Percentiles rank a stretch among this genome's conserved stretches.
phyloP scores from a whole-genome alignment of 2,113 vertebrate species.

The Archilochus colubris region DNA sequence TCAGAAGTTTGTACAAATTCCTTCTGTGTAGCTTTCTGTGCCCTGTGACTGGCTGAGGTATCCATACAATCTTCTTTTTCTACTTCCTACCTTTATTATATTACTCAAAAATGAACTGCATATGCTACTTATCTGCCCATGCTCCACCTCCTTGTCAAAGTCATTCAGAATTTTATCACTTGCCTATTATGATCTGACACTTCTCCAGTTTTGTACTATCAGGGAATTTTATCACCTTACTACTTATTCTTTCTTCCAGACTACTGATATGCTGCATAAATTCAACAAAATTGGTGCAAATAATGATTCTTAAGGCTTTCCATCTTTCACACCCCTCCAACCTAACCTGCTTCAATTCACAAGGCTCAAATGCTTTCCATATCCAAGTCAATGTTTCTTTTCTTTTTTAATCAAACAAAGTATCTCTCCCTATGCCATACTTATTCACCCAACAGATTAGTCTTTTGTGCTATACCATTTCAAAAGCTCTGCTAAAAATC shows the following conservation, averaged over 20 bases:
- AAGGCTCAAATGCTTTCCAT: not conserved
- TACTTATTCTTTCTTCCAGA: constrained; percentile 19
- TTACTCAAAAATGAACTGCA: constrained; percentile 1
- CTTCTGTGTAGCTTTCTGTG: not conserved
- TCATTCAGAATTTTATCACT: constrained; percentile 37
- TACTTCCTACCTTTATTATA: not conserved
- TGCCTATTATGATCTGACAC: constrained; percentile 23
- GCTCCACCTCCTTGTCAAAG: constrained; percentile 45
- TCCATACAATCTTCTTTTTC: not conserved
- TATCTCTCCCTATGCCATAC: constrained; percentile 6
- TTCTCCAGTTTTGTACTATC: constrained; percentile 10
- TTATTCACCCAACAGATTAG: constrained; percentile 50
- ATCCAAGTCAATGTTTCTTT: not conserved
- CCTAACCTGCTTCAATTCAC: constrained; percentile 20
- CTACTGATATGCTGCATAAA: not conserved
- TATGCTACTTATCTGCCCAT: not conserved
- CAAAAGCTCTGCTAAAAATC: constrained; percentile 51
- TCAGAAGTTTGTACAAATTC: not conserved
- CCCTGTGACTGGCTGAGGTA: not conserved
- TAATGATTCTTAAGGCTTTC: not conserved
- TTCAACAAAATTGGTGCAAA: constrained; percentile 15
- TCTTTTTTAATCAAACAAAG: constrained; percentile 50
- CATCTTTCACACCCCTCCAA: not conserved
- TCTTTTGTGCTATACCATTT: constrained; percentile 2
- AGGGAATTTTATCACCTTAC: constrained; percentile 13